Evolutionary conservation across 2,113 vertebrate species (phyloP).

Genomic region (Falcunculus frontatus): DNA sequence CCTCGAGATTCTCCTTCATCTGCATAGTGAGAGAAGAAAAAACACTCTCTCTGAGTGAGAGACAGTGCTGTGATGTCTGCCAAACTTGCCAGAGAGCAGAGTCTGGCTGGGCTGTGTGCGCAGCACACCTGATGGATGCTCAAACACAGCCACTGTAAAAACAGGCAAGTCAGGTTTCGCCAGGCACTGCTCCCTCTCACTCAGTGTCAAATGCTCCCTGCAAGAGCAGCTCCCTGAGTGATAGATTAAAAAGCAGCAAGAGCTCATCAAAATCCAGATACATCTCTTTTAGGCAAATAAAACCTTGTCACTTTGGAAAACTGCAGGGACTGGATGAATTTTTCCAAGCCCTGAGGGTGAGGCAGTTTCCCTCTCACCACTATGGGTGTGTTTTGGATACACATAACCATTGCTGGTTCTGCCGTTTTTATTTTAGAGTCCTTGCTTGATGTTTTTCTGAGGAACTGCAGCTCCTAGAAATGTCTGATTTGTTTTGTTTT

Average conservation of each 20-base stretch:
- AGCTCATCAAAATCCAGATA: not conserved
- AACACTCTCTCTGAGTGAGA: not conserved
- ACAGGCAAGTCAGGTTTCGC: not conserved
- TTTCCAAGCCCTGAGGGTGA: not conserved
- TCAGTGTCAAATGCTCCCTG: not conserved
- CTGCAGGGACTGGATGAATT: not conserved
- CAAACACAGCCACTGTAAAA: not conserved
- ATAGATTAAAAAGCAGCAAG: not conserved
- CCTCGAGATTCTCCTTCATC: not conserved
- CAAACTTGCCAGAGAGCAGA: not conserved
- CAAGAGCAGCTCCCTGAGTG: not conserved
- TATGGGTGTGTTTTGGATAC: not conserved
- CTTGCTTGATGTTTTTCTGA: not conserved
- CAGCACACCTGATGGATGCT: not conserved
- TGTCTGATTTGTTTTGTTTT: not conserved
- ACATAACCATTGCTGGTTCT: not conserved
- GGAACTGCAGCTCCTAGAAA: not conserved
- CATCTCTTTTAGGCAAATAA: not conserved
- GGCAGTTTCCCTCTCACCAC: not conserved
- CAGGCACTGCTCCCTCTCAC: not conserved
- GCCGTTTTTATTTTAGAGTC: not conserved
- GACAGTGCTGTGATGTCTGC: not conserved
- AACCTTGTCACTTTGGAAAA: not conserved
- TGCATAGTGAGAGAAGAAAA: not conserved
- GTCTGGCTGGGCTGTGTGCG: not conserved